These are phyloP conservation scores for Macroglossus sobrinus DNA, from an alignment of 2,113 vertebrate genomes.

Conservation along the genomic window DNA sequence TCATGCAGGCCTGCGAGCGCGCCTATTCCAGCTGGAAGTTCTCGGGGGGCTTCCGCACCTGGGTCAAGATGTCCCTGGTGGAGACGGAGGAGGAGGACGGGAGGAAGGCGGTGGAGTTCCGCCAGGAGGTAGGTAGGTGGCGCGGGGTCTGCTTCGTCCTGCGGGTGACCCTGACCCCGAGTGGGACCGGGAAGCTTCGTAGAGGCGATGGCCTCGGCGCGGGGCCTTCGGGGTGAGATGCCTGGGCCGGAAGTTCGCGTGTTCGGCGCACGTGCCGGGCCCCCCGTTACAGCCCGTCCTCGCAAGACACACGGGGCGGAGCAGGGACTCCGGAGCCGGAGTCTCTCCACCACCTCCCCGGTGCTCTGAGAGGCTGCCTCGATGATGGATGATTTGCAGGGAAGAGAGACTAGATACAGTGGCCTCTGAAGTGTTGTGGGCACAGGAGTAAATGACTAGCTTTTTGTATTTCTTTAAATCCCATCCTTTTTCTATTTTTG, in stretches of 20 bases:
- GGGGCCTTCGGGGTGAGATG: too few species aligned
- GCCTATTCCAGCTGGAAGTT: constrained; percentile 98
- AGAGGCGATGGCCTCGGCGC: background rate
- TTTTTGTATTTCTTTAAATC: background rate
- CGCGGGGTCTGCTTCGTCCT: rapidly evolving
- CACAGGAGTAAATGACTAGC: too few species aligned
- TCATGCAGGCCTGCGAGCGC: constrained; percentile 95
- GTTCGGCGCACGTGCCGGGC: background rate
- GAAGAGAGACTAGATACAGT: too few species aligned
- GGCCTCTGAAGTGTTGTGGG: background rate
- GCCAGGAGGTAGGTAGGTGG: constrained; percentile 95
- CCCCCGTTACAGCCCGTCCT: background rate
- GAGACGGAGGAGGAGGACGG: constrained; percentile 91
- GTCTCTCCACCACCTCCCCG: too few species aligned
- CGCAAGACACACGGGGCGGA: rapidly evolving
- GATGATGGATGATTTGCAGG: background rate
- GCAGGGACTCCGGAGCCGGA: too few species aligned
- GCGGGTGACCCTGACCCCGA: too few species aligned
- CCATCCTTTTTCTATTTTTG: background rate
- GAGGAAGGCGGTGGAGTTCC: constrained; percentile 91
- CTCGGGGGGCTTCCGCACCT: constrained; percentile 97
- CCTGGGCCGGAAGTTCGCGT: rapidly evolving
- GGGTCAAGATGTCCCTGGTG: constrained; percentile 99
- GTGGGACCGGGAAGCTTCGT: background rate
- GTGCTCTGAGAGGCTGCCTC: background rate